phyloP scores from a whole-genome alignment of 2,888 invertebrate species.

The Scrobipalpa costella region DNA sequence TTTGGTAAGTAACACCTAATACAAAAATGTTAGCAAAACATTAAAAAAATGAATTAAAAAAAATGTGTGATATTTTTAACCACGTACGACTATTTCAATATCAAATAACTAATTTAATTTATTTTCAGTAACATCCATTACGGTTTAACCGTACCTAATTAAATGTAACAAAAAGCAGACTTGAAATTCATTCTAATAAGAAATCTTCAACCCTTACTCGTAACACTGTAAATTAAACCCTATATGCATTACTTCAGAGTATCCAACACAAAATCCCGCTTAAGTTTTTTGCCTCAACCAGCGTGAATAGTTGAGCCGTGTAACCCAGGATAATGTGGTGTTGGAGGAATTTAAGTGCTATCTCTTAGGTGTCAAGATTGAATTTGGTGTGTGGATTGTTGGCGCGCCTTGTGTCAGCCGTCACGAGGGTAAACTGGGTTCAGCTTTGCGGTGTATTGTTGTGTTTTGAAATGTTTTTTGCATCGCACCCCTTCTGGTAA shows the following conservation, averaged over 20 bases:
- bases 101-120: neutral
- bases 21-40: too few relatives aligned
- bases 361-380: constrained; percentile 24
- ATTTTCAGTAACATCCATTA: neutral
- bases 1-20: too few relatives aligned
- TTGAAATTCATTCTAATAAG: constrained; percentile 10
- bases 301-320: constrained; percentile 20
- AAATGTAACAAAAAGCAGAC: neutral
- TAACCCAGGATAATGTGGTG: constrained; percentile 19
- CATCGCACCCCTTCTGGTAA: constrained; percentile 3
- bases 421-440: constrained; percentile 8
- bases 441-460: constrained; percentile 10
- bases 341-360: constrained; percentile 37
- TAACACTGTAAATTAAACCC: constrained; percentile 7
- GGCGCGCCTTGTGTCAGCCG: constrained; percentile 6
- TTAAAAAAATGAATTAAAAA: too few relatives aligned
- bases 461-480: constrained; percentile 17
- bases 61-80: too few relatives aligned
- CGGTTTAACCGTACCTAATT: constrained; percentile 6
- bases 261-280: neutral
- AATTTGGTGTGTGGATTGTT: neutral
- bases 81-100: too few relatives aligned
- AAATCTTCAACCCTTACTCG: neutral
- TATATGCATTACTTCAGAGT: neutral
- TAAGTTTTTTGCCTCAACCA: constrained; percentile 14